phyloP scores from a whole-genome alignment of 2,888 invertebrate species.

The Escarpia spicata region DNA sequence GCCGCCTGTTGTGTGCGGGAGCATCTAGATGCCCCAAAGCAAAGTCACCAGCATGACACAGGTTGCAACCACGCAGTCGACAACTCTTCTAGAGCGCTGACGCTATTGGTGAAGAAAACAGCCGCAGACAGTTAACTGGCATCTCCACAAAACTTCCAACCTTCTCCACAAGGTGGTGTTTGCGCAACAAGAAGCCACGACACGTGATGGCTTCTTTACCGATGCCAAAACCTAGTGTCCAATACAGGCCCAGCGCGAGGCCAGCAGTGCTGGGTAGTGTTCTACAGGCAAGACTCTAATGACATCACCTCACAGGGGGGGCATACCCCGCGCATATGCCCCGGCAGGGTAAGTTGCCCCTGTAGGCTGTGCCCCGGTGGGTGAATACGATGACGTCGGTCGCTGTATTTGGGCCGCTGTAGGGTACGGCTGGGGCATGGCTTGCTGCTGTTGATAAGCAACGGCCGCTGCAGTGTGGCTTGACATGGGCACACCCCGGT shows the following conservation, averaged over 20 bases:
- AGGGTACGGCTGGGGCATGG: not conserved
- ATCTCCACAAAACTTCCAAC: not conserved
- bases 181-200: not conserved
- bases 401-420: not conserved
- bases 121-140: not conserved
- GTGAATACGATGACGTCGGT: not conserved
- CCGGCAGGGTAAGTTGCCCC: not conserved
- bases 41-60: not conserved
- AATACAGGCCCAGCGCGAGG: not conserved
- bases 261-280: not conserved
- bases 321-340: not conserved
- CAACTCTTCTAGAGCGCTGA: not conserved
- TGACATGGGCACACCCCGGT: not conserved
- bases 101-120: not conserved
- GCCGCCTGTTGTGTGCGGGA: not conserved
- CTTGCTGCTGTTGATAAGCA: not conserved
- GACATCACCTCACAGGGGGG: not conserved
- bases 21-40: not conserved
- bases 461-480: not conserved
- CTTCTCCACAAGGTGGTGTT: not conserved
- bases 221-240: conserved; percentile 13
- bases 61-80: not conserved
- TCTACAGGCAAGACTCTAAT: not conserved
- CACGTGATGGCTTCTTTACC: not conserved
- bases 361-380: not conserved